Conservation (phyloP, 2,113 vertebrate genomes). For the Furnarius figulus region DNA sequence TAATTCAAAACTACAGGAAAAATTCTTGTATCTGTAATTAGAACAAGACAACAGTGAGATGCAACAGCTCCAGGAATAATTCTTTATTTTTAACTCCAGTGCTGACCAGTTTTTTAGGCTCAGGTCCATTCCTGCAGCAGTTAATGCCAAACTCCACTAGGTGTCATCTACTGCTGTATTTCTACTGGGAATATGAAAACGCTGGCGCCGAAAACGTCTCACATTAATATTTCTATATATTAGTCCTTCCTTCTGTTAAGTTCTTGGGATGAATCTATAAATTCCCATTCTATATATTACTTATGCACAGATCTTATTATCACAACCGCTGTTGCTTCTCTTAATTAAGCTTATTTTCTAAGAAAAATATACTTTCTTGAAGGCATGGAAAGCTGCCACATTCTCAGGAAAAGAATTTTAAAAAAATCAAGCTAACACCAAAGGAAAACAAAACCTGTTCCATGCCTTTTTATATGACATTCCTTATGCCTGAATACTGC, state of each 20-base stretch:
- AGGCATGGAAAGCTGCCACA: background rate
- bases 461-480: background rate
- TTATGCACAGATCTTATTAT: background rate
- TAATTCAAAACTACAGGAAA: too few relatives aligned
- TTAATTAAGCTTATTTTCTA: background rate
- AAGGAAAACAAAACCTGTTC: slow-evolving; percentile 4
- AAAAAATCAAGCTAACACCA: background rate
- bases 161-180: slow-evolving; percentile 44
- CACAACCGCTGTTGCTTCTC: background rate
- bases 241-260: background rate
- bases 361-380: background rate
- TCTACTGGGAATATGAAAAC: background rate
- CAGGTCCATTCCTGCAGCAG: background rate
- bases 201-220: background rate
- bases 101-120: background rate
- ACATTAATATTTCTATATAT: background rate
- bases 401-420: background rate
- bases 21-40: background rate
- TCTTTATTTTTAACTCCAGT: background rate
- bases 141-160: slow-evolving; percentile 22
- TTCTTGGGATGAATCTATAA: background rate
- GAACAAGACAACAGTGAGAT: background rate
- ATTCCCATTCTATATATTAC: background rate
- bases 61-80: background rate
- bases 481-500: background rate